phyloP scores from a whole-genome alignment of 1,140 invertebrate genomes.

The Planococcus citri region DNA sequence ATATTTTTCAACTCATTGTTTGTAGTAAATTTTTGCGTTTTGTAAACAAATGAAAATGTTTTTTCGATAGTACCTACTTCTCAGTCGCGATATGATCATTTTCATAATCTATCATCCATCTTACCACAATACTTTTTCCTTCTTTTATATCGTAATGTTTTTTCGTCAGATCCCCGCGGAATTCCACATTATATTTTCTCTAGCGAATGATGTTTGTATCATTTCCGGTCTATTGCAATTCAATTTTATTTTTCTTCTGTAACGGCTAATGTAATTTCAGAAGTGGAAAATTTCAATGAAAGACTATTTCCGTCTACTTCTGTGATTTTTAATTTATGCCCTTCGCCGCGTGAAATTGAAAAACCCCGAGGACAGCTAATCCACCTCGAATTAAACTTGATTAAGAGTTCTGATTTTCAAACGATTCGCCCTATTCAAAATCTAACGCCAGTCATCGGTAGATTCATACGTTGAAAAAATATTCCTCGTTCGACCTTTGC shows the following conservation, averaged over 20 bases:
- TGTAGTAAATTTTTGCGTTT: neutral
- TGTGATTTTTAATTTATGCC: slow-evolving; percentile 29
- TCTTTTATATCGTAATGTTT: neutral
- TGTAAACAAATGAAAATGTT: neutral
- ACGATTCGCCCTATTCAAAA: too few relatives aligned
- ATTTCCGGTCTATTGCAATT: slow-evolving; percentile 13
- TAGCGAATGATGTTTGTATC: slow-evolving; percentile 5
- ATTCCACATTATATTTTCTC: neutral
- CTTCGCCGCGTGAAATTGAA: slow-evolving; percentile 9
- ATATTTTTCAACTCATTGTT: neutral
- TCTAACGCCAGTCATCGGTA: too few relatives aligned
- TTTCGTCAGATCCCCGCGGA: neutral
- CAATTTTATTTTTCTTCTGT: slow-evolving; percentile 22
- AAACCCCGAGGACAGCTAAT: neutral
- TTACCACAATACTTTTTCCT: neutral
- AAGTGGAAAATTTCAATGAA: slow-evolving; percentile 14
- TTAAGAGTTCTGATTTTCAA: too few relatives aligned
- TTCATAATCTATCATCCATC: neutral
- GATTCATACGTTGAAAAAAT: too few relatives aligned
- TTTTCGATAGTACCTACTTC: neutral
- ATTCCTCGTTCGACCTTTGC: too few relatives aligned
- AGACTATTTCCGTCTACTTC: slow-evolving; percentile 27
- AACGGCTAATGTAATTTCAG: slow-evolving; percentile 21
- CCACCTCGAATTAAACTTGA: too few relatives aligned
- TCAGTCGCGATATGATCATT: neutral